Conservation (phyloP, 2,113 vertebrate species). For the Cavia aperea region DNA sequence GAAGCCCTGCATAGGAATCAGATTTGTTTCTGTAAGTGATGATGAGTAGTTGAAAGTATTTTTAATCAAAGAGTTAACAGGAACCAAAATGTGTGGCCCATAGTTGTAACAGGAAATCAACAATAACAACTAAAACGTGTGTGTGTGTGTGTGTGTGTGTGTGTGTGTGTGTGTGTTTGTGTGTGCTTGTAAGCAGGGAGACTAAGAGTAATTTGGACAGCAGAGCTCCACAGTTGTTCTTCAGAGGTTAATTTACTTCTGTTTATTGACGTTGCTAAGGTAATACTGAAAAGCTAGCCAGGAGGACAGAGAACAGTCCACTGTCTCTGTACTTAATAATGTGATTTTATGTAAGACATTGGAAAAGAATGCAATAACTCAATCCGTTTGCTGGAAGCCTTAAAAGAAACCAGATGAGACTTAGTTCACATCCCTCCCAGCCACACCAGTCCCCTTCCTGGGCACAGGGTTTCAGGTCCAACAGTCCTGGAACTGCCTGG, state of each 20-base stretch:
- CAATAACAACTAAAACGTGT: neutral
- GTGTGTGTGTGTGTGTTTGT: neutral
- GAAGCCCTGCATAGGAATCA: neutral
- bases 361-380: conserved; percentile 71
- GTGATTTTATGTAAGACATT: conserved; percentile 70
- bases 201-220: neutral
- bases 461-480: conserved; percentile 23
- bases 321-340: conserved; percentile 68
- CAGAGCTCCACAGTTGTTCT: neutral
- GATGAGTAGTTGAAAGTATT: neutral
- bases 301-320: conserved; percentile 54
- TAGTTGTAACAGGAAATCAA: neutral
- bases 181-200: neutral
- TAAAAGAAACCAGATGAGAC: conserved; percentile 71
- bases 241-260: conserved; percentile 56
- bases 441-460: conserved; percentile 37
- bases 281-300: neutral
- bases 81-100: neutral
- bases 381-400: conserved; percentile 54
- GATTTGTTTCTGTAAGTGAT: neutral
- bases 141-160: no score
- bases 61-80: neutral
- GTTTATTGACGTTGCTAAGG: conserved; percentile 56
- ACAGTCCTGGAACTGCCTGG: conserved; percentile 28
- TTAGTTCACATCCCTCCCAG: conserved; percentile 32